Evolutionary conservation across 2,797 vertebrate genomes (phyloP).

Genomic region (Babyrousa celebensis): DNA sequence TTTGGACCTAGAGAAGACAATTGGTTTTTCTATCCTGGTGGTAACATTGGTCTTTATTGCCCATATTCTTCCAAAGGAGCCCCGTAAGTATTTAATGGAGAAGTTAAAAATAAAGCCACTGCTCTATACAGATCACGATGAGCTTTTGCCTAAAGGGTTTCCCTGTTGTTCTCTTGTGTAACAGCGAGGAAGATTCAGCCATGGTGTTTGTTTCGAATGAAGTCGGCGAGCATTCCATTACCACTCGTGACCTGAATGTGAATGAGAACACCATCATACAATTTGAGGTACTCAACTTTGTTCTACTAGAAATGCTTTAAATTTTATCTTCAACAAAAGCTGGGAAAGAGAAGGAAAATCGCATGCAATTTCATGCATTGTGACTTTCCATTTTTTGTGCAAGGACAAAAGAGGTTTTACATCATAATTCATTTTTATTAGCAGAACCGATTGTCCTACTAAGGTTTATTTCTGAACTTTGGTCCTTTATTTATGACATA

Average conservation of each 20-base stretch:
- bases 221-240: constrained; percentile 98
- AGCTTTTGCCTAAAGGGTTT: constrained; percentile 9
- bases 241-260: constrained; percentile 97
- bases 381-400: constrained; percentile 60
- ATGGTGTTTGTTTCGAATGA: constrained; percentile 99
- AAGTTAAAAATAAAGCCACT: constrained; percentile 57
- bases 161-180: constrained; percentile 60
- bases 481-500: constrained; percentile 59
- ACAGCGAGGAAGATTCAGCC: constrained; percentile 98
- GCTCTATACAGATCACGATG: background rate
- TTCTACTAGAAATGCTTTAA: constrained; percentile 46
- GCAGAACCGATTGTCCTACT: background rate
- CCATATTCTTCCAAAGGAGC: constrained; percentile 97
- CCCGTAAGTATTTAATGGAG: constrained; percentile 93
- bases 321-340: constrained; percentile 34
- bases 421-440: constrained; percentile 69
- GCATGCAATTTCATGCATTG: constrained; percentile 42
- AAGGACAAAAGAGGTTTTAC: constrained; percentile 53
- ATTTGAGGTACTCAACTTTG: constrained; percentile 95
- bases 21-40: constrained; percentile 99
- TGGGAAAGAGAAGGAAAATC: background rate
- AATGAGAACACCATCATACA: constrained; percentile 99
- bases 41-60: constrained; percentile 98
- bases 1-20: constrained; percentile 96
- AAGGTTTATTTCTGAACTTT: constrained; percentile 60